Evolutionary conservation across 1,140 invertebrate species (phyloP), one percentile per base, ranked within the genome.

Genomic region (Microplitis demolitor): DNA sequence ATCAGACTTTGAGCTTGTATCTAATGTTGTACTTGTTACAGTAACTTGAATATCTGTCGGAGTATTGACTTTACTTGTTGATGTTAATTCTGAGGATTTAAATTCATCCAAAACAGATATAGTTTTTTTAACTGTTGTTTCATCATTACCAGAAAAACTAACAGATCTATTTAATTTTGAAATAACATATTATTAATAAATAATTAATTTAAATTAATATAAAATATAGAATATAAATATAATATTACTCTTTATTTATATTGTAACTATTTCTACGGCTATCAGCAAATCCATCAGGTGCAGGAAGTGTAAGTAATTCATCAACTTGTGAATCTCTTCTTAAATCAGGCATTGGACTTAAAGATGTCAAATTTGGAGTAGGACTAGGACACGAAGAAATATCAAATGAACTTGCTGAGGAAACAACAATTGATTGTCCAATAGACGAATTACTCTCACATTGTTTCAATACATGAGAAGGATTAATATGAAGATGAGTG

Each of bases 211-310:
- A 8, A 6, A n/a, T n/a, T n/a, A 50, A 50, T 50, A 50, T 8
- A 50, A 50, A 50, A 50, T 8, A 50, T 14, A 51, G 4, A 39
- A 37, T 71, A 16, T 45, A 9, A 64, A 63, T 11, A 45, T 54
- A 13, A 54, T 8, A 45, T 73, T 80, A 87, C 85, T 73, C 82
- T 75, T 91, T 90, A 16, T 88, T 88, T 9, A 90, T 88, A 61
- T 91, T 91, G 1, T 90, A 91, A 56, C 91, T 92, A 34, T 91
- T 90, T 63, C 92, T 88, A 77, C 92, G 89, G 73, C 89, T 89
- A 74, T 94, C 93, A 4, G 93, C 93, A 82, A 94, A 94, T 78
- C 92, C 92, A 51, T 91, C 90, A 11, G 93, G 93, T 34, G 92
- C 93, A 1, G 93, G 93, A 58, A 93, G 83, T 63, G 89, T 89